phyloP scores from a whole-genome alignment of 2,113 vertebrate species.

The Antennarius striatus region DNA sequence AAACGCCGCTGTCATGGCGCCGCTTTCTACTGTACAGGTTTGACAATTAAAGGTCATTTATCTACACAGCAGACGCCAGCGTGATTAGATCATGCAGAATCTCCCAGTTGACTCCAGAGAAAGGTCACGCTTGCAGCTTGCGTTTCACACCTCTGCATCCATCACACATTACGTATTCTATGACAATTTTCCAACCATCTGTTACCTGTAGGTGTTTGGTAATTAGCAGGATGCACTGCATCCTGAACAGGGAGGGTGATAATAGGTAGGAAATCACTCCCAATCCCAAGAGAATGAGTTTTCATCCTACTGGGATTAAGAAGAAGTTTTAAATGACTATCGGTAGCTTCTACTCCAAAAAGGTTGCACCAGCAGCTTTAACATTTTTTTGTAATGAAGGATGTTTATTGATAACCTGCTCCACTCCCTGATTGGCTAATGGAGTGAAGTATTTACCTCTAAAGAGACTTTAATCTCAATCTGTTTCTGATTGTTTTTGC shows the following conservation, averaged over 20 bases:
- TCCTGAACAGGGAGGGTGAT: constrained; percentile 1
- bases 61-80: constrained; percentile 29
- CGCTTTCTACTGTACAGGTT: constrained; percentile 16
- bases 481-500: no score
- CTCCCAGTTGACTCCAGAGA: constrained; percentile 9
- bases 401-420: no score
- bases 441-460: no score
- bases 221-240: neutral
- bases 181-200: constrained; percentile 48
- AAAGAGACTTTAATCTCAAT: no score
- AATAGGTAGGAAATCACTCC: constrained; percentile 1
- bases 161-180: constrained; percentile 17
- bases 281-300: no score
- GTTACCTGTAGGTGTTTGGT: constrained; percentile 42
- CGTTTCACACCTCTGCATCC: constrained; percentile 39
- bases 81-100: constrained; percentile 35
- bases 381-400: constrained; percentile 2
- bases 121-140: constrained; percentile 17
- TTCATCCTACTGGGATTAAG: no score
- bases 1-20: constrained; percentile 27
- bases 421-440: no score
- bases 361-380: constrained; percentile 48
- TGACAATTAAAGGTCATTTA: constrained; percentile 23
- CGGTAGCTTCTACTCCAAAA: no score
- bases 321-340: no score